These are phyloP conservation scores for Channallabes apus DNA, from an alignment of 2,797 vertebrate genomes.

Conservation along the genomic window DNA sequence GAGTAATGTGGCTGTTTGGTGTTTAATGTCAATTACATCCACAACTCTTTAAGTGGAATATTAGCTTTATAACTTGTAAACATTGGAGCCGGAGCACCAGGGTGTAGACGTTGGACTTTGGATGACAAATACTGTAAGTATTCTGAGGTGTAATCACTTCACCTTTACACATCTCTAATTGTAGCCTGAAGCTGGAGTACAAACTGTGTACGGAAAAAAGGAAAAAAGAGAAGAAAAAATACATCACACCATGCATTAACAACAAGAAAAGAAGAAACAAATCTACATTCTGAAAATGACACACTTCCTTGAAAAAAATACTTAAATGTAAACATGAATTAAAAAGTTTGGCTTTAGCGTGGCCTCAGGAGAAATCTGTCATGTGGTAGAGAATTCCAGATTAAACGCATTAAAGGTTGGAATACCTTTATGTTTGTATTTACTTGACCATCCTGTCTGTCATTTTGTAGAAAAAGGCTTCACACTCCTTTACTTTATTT, in stretches of 20 bases:
- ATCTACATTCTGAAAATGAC: too few relatives aligned
- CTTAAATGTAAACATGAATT: neutral
- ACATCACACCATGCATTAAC: neutral
- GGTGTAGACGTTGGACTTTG: neutral
- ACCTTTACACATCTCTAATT: conserved; percentile 5
- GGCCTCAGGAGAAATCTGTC: neutral
- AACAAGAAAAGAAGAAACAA: too few relatives aligned
- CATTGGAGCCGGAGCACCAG: neutral
- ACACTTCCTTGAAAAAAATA: neutral
- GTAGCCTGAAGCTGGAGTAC: neutral
- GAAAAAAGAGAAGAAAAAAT: neutral
- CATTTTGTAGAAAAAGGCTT: neutral
- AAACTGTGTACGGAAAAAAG: neutral
- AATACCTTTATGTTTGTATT: neutral
- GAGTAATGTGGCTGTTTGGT: neutral
- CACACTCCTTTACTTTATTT: neutral
- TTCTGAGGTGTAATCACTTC: neutral
- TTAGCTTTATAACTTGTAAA: conserved; percentile 19
- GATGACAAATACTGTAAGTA: neutral
- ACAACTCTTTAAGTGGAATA: neutral
- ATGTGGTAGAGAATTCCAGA: neutral
- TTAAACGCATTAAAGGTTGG: neutral
- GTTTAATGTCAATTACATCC: neutral
- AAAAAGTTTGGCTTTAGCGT: neutral
- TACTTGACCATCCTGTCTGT: neutral